These are phyloP conservation scores for Tragelaphus buxtoni DNA, from an alignment of 2,113 vertebrate species.

Conservation along the genomic window DNA sequence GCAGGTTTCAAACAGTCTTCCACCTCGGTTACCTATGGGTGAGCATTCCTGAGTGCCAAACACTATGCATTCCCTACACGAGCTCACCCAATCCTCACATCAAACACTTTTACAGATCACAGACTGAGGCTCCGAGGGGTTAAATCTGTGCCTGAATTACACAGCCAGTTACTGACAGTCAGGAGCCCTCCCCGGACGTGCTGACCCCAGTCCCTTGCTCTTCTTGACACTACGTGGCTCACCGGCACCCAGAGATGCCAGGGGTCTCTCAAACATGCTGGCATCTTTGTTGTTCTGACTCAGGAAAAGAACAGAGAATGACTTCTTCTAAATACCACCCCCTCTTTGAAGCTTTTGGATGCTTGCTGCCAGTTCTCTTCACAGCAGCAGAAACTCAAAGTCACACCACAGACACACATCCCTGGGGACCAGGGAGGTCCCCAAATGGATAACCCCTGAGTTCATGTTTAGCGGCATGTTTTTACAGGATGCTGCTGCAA, in stretches of 20 bases:
- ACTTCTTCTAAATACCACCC: not conserved
- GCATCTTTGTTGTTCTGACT: not conserved
- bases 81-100: not conserved
- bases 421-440: not conserved
- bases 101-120: no score
- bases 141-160: not conserved
- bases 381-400: not conserved
- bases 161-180: not conserved
- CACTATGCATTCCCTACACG: rapidly evolving
- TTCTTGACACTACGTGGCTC: not conserved
- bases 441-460: not conserved
- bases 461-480: not conserved
- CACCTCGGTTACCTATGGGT: rapidly evolving
- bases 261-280: not conserved
- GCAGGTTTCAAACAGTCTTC: rapidly evolving
- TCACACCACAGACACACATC: not conserved
- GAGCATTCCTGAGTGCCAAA: not conserved
- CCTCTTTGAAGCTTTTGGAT: not conserved
- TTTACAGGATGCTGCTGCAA: not conserved
- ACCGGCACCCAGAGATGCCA: not conserved
- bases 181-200: no score
- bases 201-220: not conserved
- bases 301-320: not conserved
- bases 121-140: not conserved
- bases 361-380: not conserved